A percentile compares a stretch with the other conserved stretches of the same genome.
phyloP scores from a whole-genome alignment of 2,113 vertebrate species.

The Daphoenositta chrysoptera region DNA sequence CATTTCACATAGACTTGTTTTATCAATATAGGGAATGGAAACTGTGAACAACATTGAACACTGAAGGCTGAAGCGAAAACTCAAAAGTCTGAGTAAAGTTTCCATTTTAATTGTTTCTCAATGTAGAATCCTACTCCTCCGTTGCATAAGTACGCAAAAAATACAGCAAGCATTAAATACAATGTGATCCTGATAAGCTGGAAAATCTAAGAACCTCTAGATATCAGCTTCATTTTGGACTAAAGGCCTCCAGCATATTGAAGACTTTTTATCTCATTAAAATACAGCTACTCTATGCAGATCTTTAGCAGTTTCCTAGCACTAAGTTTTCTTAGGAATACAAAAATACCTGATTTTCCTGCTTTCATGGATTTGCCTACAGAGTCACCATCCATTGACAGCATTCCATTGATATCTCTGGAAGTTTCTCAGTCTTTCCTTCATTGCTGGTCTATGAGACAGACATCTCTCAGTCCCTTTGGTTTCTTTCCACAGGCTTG shows the following conservation, averaged over 20 bases:
- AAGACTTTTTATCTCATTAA: neutral
- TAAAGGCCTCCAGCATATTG: neutral
- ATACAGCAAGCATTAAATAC: neutral
- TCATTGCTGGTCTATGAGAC: neutral
- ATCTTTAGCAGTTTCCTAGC: neutral
- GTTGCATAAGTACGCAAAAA: fast-evolving
- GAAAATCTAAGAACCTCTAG: neutral
- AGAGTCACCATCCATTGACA: neutral
- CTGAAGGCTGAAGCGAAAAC: neutral
- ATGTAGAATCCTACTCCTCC: neutral
- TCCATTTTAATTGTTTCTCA: neutral
- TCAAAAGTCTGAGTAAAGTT: neutral
- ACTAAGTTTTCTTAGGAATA: neutral
- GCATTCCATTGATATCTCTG: neutral
- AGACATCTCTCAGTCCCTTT: neutral
- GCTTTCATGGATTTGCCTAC: neutral
- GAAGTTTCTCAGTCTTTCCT: neutral
- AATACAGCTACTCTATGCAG: neutral
- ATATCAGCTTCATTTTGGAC: neutral
- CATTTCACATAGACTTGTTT: neutral
- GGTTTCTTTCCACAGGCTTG: neutral
- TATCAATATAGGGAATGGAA: neutral
- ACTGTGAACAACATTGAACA: neutral
- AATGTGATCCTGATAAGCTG: neutral
- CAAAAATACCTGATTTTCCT: neutral